Base-by-base conservation (phyloP, 2,888 invertebrate genomes). In the Morpho helenor region DNA sequence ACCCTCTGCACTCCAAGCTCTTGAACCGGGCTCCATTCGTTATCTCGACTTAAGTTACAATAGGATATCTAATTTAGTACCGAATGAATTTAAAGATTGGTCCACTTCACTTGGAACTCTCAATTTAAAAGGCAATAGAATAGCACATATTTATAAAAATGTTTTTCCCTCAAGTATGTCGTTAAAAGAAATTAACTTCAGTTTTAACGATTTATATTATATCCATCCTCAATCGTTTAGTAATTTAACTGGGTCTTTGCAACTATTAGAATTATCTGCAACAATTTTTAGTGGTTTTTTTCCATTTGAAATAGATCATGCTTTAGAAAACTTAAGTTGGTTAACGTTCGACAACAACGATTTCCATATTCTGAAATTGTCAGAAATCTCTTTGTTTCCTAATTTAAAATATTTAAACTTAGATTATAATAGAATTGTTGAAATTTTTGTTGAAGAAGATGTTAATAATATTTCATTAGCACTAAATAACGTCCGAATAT, bases 11-110 rank as follows among this genome's bases (percentile, higher is more conserved):
- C 88, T 97, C 61, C 92, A 92, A 69, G 93, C 93, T 71, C 95
- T 96, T 74, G 93, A 94, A 55, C 93, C 94, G 72, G 91, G 97
- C 57, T 92, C 96, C n/a, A 86, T 90, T 79, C 87, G 87, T 76
- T 96, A 97, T 84, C 92, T 97, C 67, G 97, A 97, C 84, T 93
- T 97, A 74, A 97, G 96, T 62, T 97, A 97, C 84, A 97, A 97
- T 81, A 94, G 94, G 77, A 96, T 97, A 74, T 92, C 93, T 66
- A 94, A 95, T 76, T 93, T 96, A 69, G 92, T 93, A 67, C 93
- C 94, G 61, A 94, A 94, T 65, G 95, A 96, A 77, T 96, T 97
- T 75, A 83, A 89, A 8, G 92, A 93, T 63, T 97, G 97, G 96
- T 95, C 96, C 40, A 92, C 92, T 59, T 94, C 94, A 70, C 89